Percentiles rank a stretch among this genome's conserved stretches.
phyloP scores from a whole-genome alignment of 2,888 invertebrate genomes.

The Rhabditoides inermis region DNA sequence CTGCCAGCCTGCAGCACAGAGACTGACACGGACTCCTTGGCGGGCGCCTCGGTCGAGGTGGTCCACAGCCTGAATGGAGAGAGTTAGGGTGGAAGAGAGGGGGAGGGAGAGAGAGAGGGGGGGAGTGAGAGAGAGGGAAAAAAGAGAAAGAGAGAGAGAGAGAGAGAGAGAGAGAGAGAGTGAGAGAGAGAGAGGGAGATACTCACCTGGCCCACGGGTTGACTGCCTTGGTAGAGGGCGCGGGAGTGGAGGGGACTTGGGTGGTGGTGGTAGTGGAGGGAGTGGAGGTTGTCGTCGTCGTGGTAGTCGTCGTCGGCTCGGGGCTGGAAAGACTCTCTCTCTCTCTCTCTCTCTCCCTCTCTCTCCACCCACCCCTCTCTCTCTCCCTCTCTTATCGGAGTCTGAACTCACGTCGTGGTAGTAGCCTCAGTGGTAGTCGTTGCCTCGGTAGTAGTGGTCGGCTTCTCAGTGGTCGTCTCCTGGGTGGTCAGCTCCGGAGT shows the following conservation, averaged over 20 bases:
- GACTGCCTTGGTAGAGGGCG: slow-evolving; percentile 12
- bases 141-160: too few relatives aligned
- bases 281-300: slow-evolving; percentile 15
- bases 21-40: slow-evolving; percentile 36
- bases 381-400: too few relatives aligned
- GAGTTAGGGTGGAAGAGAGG: too few relatives aligned
- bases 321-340: too few relatives aligned
- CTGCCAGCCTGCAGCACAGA: slow-evolving; percentile 45
- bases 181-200: too few relatives aligned
- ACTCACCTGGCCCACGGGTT: slow-evolving; percentile 42
- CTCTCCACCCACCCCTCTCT: too few relatives aligned
- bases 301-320: slow-evolving; percentile 8
- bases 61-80: slow-evolving; percentile 47
- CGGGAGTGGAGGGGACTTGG: slow-evolving; percentile 11
- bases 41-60: slow-evolving; percentile 40
- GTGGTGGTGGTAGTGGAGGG: slow-evolving; percentile 16
- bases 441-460: slow-evolving; percentile 6
- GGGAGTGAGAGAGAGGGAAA: too few relatives aligned
- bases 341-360: too few relatives aligned
- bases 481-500: slow-evolving; percentile 21
- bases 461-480: slow-evolving; percentile 7
- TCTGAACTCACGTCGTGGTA: too few relatives aligned
- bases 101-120: too few relatives aligned
- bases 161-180: too few relatives aligned
- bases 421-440: slow-evolving; percentile 13